Conservation (phyloP, 2,888 invertebrate species). For the Xestia rhomboidea region DNA sequence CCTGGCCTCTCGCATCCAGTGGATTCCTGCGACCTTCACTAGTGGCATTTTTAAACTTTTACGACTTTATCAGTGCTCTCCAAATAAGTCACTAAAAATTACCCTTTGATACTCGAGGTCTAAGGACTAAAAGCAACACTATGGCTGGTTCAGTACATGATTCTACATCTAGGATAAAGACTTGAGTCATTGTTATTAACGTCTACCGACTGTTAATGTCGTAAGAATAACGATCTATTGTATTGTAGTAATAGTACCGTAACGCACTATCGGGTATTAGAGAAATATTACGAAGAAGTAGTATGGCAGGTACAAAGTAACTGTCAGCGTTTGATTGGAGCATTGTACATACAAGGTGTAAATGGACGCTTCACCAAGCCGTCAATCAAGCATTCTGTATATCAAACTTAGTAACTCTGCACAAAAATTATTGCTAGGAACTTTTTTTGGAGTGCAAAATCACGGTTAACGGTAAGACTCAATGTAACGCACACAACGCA, state of each 20-base stretch:
- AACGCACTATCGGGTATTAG: slow-evolving; percentile 3
- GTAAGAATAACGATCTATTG: slow-evolving; percentile 2
- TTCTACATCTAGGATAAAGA: neutral
- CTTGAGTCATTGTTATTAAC: neutral
- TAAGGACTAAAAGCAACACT: neutral
- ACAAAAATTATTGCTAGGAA: too few relatives aligned
- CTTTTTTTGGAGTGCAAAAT: too few relatives aligned
- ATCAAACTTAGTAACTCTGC: too few relatives aligned
- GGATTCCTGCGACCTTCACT: neutral
- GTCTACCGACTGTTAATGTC: neutral
- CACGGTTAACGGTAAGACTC: too few relatives aligned
- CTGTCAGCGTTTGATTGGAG: neutral
- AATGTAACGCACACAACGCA: neutral
- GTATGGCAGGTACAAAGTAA: neutral
- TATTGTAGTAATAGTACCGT: slow-evolving; percentile 15
- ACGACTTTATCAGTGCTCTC: neutral
- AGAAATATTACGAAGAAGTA: neutral
- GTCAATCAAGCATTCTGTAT: too few relatives aligned
- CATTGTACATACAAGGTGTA: neutral
- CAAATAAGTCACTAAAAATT: neutral
- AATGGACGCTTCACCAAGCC: too few relatives aligned
- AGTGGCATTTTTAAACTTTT: neutral
- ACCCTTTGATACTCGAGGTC: neutral
- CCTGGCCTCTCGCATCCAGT: neutral
- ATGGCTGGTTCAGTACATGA: neutral